Percentiles rank a stretch among this genome's conserved stretches.
Evolutionary conservation across 2,113 vertebrate genomes (phyloP).

Genomic region (Columbina picui): DNA sequence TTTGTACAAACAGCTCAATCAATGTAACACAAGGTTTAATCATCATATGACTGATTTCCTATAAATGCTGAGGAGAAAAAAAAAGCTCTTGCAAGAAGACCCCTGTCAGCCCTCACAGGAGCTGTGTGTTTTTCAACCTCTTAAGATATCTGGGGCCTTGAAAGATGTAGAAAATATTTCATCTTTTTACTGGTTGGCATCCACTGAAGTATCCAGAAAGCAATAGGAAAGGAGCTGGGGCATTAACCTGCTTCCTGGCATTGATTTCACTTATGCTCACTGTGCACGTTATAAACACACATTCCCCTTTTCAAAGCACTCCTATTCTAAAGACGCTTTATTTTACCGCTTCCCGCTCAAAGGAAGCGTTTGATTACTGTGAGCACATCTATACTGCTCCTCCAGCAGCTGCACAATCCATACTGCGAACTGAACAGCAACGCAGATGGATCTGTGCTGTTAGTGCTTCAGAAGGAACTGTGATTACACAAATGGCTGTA

Average conservation of each 20-base stretch:
- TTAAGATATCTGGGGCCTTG: neutral
- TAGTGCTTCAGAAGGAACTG: neutral
- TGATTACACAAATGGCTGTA: accelerated
- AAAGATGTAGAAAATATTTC: neutral
- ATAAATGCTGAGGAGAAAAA: neutral
- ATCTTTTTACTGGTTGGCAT: neutral
- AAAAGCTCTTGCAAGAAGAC: neutral
- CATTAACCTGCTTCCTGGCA: neutral
- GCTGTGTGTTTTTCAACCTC: neutral
- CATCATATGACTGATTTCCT: constrained; percentile 25
- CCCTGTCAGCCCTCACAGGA: neutral
- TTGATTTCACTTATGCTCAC: neutral
- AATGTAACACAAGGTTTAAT: constrained; percentile 35
- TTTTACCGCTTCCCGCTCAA: neutral
- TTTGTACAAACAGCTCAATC: constrained; percentile 58
- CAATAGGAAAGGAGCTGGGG: neutral
- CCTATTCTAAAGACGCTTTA: neutral
- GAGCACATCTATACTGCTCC: neutral
- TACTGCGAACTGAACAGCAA: neutral
- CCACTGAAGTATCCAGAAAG: neutral
- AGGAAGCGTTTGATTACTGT: neutral
- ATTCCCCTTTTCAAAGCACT: neutral
- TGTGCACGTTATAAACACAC: neutral
- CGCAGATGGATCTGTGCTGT: neutral
- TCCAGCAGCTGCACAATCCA: neutral